phyloP scores from a whole-genome alignment of 2,113 vertebrate genomes.

The Electrona antarctica region DNA sequence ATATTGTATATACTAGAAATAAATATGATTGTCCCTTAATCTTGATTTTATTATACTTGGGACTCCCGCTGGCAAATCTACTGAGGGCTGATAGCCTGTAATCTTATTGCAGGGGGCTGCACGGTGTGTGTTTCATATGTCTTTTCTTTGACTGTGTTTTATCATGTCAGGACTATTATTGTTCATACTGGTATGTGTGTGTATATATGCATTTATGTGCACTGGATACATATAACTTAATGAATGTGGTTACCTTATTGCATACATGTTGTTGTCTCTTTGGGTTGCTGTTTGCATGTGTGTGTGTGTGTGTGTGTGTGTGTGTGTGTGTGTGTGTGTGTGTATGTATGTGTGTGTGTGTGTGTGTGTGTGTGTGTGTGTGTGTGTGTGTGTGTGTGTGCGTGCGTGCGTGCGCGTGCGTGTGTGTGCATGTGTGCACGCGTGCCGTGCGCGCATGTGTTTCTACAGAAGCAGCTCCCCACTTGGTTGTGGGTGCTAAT shows the following conservation, averaged over 20 bases:
- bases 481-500: slow-evolving; percentile 84
- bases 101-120: slow-evolving; percentile 90
- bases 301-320: background rate
- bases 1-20: slow-evolving; percentile 98
- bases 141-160: slow-evolving; percentile 73
- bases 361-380: slow-evolving; percentile 21
- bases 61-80: slow-evolving; percentile 94
- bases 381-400: slow-evolving; percentile 65
- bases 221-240: slow-evolving; percentile 64
- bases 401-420: slow-evolving; percentile 26
- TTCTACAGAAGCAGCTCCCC: slow-evolving; percentile 80
- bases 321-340: slow-evolving; percentile 53
- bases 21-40: slow-evolving; percentile 97
- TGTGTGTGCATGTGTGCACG: background rate
- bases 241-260: slow-evolving; percentile 70
- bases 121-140: slow-evolving; percentile 77
- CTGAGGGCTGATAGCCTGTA: slow-evolving; percentile 85
- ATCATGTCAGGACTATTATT: slow-evolving; percentile 77
- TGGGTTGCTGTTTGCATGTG: no score
- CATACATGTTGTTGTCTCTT: slow-evolving; percentile 31
- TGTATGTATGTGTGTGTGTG: slow-evolving; percentile 32
- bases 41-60: slow-evolving; percentile 98
- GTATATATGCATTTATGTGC: slow-evolving; percentile 68
- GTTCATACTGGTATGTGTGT: slow-evolving; percentile 73
- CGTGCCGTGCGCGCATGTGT: slow-evolving; percentile 40